Base-by-base conservation (phyloP, 2,888 invertebrate genomes). In the Spilosoma lubricipeda region DNA sequence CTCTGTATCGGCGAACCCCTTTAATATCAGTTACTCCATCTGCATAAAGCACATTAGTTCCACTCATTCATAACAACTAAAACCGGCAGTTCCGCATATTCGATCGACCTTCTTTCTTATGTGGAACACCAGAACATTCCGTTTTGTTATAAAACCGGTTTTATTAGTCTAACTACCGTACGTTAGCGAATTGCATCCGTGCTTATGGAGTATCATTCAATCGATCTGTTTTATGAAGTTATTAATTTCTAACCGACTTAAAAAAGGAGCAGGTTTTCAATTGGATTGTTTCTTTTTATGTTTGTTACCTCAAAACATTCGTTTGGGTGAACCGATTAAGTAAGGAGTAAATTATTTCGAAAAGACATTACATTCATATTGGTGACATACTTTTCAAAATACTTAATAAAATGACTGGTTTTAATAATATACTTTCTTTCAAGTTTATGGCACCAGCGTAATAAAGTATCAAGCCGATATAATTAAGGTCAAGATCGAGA, bases 21-120 rank as follows among this genome's bases (percentile, higher is more conserved):
- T n/a, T 36, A 66, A 11, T 36, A 11, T 66, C 13, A 45, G 15
- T 1, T 15, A 3, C 11, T 66, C 9, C 52, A 65, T n/a, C 39
- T 68, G 42, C 66, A 48, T 39, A 64, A 71, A 59, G 59, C 45
- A 42, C 27, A 74, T 71, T 71, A 68, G 71, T 56, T 52, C 36
- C 67, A 59, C 36, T 23, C 71, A 63, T 67, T 67, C 39, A 63
- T 71, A 73, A 48, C 66, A 71, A 36, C 42, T 0, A 33, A 71
- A 67, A 33, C 63, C 23, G 36, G 30, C 36, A 73, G 76, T 79
- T 78, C 77, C 81, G 72, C n/a, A 74, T 76, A 72, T 74, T 71
- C 30, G 72, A 72, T 45, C 78, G 84, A 48, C 84, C 82, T 84
- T 84, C 82, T 84, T 83, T 84, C 71, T 67, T 72, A 82, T 82